Evolutionary conservation across 2,888 invertebrate species (phyloP), one percentile per base, ranked within the genome.

Genomic region (Xestia ashworthii): DNA sequence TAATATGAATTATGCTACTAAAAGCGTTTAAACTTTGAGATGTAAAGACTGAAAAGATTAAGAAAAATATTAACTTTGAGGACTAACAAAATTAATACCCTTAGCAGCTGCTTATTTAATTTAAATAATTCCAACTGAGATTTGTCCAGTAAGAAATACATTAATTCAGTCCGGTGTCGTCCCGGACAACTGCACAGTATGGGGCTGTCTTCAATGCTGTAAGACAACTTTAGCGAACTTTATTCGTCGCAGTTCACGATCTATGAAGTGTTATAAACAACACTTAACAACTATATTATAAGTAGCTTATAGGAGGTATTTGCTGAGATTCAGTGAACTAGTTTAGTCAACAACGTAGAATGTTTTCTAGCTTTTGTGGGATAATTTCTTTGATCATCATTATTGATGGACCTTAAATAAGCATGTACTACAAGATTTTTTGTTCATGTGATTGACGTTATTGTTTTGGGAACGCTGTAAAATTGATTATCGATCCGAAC

Each of bases 201-300:
- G 78, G 67, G 66, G 71, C 85, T 82, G 86, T 88, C 88, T 84
- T 77, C 79, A 64, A 64, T 70, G 68, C 79, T 76, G 71, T 85
- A 72, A 78, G 79, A 88, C 83, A 85, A 89, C 82, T 88, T 86
- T 60, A 80, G 74, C 68, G 70, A 86, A 88, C 83, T 88, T 89
- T 87, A 84, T 89, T 90, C 83, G 83, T 74, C 74, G 53, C 55
- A 77, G 72, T 87, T 90, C 82, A 82, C 79, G 82, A 85, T 82
- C 84, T 86, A 86, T 78, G 85, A 87, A 83, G 76, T 80, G 64
- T 75, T 81, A 79, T 78, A 82, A 87, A 85, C 84, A 88, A 81
- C 71, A 86, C 68, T 82, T 84, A 78, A 65, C 70, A 48, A 74
- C 48, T 69, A 71, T 71, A 53, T 80, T 66, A 67, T 80, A 71